Percentiles rank a stretch among this genome's conserved stretches.
These are phyloP conservation scores for Eptesicus fuscus DNA, from an alignment of 2,113 vertebrate genomes.

Conservation along the genomic window DNA sequence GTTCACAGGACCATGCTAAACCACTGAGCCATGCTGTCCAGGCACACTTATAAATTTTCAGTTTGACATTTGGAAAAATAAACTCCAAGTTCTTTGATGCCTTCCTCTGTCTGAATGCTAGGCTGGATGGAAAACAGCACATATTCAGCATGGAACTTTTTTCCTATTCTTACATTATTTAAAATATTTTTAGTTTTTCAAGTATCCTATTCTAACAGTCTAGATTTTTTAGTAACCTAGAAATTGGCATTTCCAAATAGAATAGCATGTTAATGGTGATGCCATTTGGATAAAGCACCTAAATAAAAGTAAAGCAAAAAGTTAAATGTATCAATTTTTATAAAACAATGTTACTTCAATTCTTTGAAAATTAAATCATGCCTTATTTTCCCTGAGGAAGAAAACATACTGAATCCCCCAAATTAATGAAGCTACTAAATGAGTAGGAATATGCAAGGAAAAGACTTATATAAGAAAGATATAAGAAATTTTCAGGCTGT, in stretches of 20 bases:
- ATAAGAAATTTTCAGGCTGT: not conserved
- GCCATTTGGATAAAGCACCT: not conserved
- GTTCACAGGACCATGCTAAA: no score
- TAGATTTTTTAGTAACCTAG: not conserved
- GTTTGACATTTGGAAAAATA: not conserved
- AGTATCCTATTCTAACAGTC: not conserved
- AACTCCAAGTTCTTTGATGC: not conserved
- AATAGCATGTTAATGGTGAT: not conserved
- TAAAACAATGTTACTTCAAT: constrained; percentile 13
- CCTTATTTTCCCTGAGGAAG: constrained; percentile 39
- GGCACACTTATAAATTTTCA: not conserved
- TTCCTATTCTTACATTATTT: not conserved
- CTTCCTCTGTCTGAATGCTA: not conserved
- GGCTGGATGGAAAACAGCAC: not conserved
- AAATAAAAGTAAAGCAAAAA: not conserved
- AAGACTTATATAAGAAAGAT: not conserved
- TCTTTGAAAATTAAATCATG: constrained; percentile 29
- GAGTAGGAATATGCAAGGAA: not conserved
- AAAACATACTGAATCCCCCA: constrained; percentile 19
- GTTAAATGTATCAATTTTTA: not conserved
- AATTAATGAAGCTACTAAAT: constrained; percentile 25
- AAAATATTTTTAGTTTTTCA: not conserved
- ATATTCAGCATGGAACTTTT: not conserved
- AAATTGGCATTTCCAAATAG: not conserved
- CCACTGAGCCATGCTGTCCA: no score